Percentiles rank a stretch among this genome's conserved stretches.
Conservation (phyloP, 2,113 vertebrate species). For the Numida meleagris region DNA sequence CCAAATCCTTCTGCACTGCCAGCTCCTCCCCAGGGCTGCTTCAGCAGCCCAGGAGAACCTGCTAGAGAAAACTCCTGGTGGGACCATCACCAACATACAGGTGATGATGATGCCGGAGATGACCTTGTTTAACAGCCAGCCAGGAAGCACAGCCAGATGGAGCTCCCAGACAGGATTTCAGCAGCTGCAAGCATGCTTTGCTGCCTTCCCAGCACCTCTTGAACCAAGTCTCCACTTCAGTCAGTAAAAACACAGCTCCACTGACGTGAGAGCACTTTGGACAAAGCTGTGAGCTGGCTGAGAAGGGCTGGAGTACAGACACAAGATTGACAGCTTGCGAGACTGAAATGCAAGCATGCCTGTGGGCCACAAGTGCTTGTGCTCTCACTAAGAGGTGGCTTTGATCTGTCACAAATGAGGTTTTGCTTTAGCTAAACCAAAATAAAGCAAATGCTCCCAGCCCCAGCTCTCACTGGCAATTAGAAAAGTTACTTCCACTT, state of each 20-base stretch:
- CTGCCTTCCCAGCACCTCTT: neutral
- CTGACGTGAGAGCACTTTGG: neutral
- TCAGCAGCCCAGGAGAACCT: neutral
- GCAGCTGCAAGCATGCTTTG: accelerated
- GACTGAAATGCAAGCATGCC: neutral
- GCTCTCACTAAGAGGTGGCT: neutral
- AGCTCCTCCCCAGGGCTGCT: neutral
- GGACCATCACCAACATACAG: neutral
- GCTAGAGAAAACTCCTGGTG: neutral
- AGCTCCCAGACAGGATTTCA: neutral
- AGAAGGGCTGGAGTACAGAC: neutral
- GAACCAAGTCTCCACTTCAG: neutral
- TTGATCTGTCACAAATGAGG: neutral
- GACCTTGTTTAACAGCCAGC: neutral
- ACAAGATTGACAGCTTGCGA: neutral
- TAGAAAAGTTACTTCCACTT: neutral
- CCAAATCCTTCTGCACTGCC: accelerated
- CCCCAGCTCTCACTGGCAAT: neutral
- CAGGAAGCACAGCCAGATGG: neutral
- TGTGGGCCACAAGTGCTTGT: neutral
- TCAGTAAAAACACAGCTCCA: neutral
- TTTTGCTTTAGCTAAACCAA: neutral
- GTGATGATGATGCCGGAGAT: neutral
- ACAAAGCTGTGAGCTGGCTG: neutral
- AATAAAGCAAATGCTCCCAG: neutral